Evolutionary conservation across 2,888 invertebrate species (phyloP).

Genomic region (Phalera bucephala): DNA sequence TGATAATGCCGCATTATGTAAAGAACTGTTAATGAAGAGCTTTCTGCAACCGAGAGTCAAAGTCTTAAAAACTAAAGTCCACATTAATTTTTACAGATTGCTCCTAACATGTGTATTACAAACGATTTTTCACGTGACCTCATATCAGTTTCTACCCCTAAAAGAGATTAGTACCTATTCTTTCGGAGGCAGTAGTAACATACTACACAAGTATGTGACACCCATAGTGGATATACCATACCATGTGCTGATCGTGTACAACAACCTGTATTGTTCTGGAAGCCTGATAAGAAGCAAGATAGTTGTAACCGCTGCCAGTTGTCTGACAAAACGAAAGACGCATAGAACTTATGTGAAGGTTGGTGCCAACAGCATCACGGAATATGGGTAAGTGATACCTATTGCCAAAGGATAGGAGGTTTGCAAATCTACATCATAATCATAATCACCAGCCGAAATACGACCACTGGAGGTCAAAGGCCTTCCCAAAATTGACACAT

Average conservation of each 20-base stretch:
- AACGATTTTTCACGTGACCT: constrained; percentile 5
- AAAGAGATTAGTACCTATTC: constrained; percentile 1
- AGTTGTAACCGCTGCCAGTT: constrained; percentile 60
- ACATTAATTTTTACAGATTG: constrained; percentile 19
- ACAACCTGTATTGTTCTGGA: constrained; percentile 60
- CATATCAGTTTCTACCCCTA: constrained; percentile 12
- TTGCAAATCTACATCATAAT: too few species aligned
- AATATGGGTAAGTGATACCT: constrained; percentile 39
- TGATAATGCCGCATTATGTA: too few species aligned
- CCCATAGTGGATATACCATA: constrained; percentile 41
- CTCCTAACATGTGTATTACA: constrained; percentile 14
- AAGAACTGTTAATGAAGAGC: too few species aligned
- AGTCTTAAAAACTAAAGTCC: too few species aligned
- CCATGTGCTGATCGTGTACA: constrained; percentile 58
- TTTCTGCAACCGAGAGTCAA: too few species aligned
- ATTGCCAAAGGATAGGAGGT: too few species aligned
- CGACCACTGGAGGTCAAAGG: too few species aligned
- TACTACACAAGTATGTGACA: constrained; percentile 16
- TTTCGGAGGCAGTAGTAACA: constrained; percentile 8
- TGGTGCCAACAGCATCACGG: constrained; percentile 46
- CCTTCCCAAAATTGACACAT: too few species aligned
- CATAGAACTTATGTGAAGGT: constrained; percentile 49
- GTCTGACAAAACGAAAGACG: constrained; percentile 35
- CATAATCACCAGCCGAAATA: too few species aligned
- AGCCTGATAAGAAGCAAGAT: constrained; percentile 52